Evolutionary conservation across 2,888 invertebrate species (phyloP), one percentile per base, ranked within the genome.

Genomic region (Coremacera marginata): DNA sequence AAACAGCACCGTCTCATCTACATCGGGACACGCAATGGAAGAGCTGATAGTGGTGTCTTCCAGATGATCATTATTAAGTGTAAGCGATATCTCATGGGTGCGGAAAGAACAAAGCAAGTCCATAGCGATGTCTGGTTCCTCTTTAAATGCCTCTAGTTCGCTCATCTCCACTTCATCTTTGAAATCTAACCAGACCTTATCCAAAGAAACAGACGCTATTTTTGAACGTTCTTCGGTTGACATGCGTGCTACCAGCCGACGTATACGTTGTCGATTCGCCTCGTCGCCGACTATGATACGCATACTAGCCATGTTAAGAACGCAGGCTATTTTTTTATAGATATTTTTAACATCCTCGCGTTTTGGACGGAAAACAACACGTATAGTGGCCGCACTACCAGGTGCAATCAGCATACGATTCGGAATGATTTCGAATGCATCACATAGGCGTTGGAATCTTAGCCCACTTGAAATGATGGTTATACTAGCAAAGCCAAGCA

Each of bases 281-380:
- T 91, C 91, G 80, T 91, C 91, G 0, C 91, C 91, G 74, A 90
- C 89, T 22, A 89, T 89, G 16, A 91, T 86, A 51, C 88, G 88
- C 82, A 91, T 82, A 25, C 90, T 91, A 67, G 90, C 91, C 75
- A 90, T 70, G 79, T 90, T 84, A 83, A 91, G 25, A 77, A 90
- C 84, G 84, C 88, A 81, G 78, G 88, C 71, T 76, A 86, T 84
- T 84, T 89, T 87, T 78, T 88, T 80, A 80, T 84, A 71, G 78
- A 87, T 87, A 77, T 88, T 89, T 67, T 87, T 88, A 14, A 91
- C 83, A 77, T 91, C 91, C 71, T 91, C 90, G 25, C 90, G 90
- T 77, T 89, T 89, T 0, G 91, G 91, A 2, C 87, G 88, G 77
- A 91, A 91, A 14, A 88, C 84, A 3, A 91, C 80, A 3, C 86